Conservation (phyloP, 2,113 vertebrate species). For the Centrocercus urophasianus region DNA sequence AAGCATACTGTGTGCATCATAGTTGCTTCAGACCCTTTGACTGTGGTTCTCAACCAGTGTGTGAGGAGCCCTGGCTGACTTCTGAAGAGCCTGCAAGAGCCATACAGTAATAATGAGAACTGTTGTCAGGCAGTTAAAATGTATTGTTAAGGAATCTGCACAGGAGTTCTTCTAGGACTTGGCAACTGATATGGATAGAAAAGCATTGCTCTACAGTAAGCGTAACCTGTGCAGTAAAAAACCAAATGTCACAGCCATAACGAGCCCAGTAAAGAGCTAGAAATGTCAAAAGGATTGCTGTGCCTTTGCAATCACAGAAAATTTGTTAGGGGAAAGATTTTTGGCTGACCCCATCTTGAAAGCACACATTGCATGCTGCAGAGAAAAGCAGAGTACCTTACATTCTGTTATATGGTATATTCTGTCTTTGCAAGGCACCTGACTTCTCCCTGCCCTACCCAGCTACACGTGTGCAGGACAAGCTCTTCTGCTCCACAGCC, state of each 20-base stretch:
- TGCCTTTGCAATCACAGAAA: background rate
- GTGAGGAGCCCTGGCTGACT: background rate
- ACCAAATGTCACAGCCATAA: background rate
- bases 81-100: background rate
- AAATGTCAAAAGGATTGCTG: background rate
- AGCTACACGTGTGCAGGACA: fast-evolving
- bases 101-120: background rate
- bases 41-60: background rate
- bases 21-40: background rate
- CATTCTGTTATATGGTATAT: background rate
- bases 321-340: background rate
- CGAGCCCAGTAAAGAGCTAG: background rate
- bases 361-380: background rate
- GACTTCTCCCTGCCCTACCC: background rate
- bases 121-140: background rate
- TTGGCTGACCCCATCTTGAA: background rate
- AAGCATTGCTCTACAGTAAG: background rate
- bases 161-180: background rate
- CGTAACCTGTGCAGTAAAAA: background rate
- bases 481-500: background rate
- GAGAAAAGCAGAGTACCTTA: background rate
- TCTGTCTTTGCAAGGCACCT: background rate
- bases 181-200: background rate
- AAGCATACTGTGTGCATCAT: background rate
- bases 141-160: background rate